These are phyloP conservation scores for Puma concolor DNA, from an alignment of 2,113 vertebrate genomes.

Conservation along the genomic window DNA sequence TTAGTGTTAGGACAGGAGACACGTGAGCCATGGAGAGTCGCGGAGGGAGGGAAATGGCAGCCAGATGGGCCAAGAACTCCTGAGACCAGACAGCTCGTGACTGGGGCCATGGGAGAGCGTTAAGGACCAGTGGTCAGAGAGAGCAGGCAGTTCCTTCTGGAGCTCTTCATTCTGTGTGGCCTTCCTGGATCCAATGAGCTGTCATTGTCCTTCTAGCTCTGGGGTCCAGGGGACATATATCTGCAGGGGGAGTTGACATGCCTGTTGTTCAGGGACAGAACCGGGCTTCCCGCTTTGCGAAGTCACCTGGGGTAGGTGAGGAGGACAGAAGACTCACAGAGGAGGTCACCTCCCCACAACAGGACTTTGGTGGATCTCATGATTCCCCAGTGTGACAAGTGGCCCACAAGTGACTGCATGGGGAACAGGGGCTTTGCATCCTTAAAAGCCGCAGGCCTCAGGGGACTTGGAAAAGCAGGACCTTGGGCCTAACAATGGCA, in stretches of 20 bases:
- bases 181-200: rapidly evolving
- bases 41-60: not conserved
- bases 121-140: not conserved
- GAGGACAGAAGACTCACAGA: rapidly evolving
- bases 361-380: too few species aligned
- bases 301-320: not conserved
- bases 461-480: not conserved
- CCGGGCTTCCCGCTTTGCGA: not conserved
- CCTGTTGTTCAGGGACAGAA: too few species aligned
- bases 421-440: not conserved
- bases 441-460: rapidly evolving
- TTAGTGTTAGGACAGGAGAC: not conserved
- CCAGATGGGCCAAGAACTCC: too few species aligned
- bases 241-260: rapidly evolving
- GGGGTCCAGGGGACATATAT: rapidly evolving
- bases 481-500: not conserved
- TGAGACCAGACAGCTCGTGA: not conserved
- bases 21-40: not conserved
- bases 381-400: not conserved
- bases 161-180: not conserved
- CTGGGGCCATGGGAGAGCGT: not conserved
- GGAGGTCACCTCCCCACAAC: not conserved
- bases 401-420: not conserved
- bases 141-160: rapidly evolving
- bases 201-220: not conserved